Conservation (phyloP, 2,888 invertebrate species). For the Bimastos eiseni region DNA sequence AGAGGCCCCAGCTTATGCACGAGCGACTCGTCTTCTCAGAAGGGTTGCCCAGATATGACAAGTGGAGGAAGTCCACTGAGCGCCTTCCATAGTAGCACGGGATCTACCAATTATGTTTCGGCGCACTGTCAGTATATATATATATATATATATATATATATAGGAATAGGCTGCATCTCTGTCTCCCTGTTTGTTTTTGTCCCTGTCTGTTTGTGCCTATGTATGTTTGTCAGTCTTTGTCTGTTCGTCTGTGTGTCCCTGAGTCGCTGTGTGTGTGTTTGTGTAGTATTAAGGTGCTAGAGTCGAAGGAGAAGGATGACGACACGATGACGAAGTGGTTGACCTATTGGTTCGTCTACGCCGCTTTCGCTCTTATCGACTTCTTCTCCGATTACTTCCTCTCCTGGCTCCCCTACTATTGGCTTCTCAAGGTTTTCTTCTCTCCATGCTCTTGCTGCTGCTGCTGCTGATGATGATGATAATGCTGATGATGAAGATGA, state of each 20-base stretch:
- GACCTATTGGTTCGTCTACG: slow-evolving; percentile 98
- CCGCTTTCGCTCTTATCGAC: slow-evolving; percentile 88
- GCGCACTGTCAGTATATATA: too few species aligned
- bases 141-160: too few species aligned
- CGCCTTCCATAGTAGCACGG: too few species aligned
- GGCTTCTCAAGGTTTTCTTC: slow-evolving; percentile 74
- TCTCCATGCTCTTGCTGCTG: neutral
- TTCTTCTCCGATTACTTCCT: slow-evolving; percentile 87
- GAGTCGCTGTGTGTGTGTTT: neutral
- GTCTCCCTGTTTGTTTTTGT: too few species aligned
- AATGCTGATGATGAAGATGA: too few species aligned
- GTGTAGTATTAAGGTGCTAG: slow-evolving; percentile 66
- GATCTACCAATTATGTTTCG: too few species aligned
- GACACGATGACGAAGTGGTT: slow-evolving; percentile 97
- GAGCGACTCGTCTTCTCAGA: too few species aligned
- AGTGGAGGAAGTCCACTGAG: too few species aligned
- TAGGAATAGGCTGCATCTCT: too few species aligned
- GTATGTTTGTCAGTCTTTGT: slow-evolving; percentile 9
- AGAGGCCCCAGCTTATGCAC: too few species aligned
- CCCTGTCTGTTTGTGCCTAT: neutral
- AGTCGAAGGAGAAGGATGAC: slow-evolving; percentile 65
- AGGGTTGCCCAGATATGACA: too few species aligned
- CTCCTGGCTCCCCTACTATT: slow-evolving; percentile 89
- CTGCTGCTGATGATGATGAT: too few species aligned
- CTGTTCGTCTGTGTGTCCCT: slow-evolving; percentile 1